A percentile compares a stretch with the other conserved stretches of the same genome.
These are phyloP conservation scores for Rhopalosiphum nymphaeae DNA, from an alignment of 2,888 invertebrate genomes.

Conservation along the genomic window DNA sequence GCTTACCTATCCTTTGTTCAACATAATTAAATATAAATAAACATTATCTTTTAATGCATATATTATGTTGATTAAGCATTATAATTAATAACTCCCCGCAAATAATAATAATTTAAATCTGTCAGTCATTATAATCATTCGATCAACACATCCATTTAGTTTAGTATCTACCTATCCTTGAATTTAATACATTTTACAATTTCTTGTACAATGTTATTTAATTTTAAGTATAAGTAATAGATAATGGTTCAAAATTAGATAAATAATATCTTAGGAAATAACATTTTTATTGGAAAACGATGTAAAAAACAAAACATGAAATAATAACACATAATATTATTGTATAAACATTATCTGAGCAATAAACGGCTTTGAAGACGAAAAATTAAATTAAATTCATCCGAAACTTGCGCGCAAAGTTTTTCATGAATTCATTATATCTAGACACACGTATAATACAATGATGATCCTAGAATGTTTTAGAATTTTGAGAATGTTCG, in stretches of 20 bases:
- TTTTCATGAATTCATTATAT: background rate
- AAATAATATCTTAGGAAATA: background rate
- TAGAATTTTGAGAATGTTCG: background rate
- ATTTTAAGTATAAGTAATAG: background rate
- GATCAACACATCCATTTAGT: background rate
- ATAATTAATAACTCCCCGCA: background rate
- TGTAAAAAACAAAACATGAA: too few species aligned
- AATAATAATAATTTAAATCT: background rate
- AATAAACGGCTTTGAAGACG: background rate
- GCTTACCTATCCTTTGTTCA: background rate
- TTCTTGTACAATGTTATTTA: background rate
- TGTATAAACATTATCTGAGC: background rate
- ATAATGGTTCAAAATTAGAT: background rate
- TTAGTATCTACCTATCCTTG: background rate
- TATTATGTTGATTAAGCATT: background rate
- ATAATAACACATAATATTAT: background rate
- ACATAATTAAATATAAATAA: background rate
- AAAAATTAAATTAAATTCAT: constrained; percentile 26
- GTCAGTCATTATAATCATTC: background rate
- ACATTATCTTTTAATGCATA: background rate
- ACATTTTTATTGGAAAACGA: background rate
- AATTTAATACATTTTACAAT: background rate
- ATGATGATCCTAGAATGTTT: background rate
- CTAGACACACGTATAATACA: background rate
- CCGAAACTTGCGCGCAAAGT: background rate